These are phyloP conservation scores for Platerodrilus igneus DNA, from an alignment of 2,888 invertebrate species.

Conservation along the genomic window DNA sequence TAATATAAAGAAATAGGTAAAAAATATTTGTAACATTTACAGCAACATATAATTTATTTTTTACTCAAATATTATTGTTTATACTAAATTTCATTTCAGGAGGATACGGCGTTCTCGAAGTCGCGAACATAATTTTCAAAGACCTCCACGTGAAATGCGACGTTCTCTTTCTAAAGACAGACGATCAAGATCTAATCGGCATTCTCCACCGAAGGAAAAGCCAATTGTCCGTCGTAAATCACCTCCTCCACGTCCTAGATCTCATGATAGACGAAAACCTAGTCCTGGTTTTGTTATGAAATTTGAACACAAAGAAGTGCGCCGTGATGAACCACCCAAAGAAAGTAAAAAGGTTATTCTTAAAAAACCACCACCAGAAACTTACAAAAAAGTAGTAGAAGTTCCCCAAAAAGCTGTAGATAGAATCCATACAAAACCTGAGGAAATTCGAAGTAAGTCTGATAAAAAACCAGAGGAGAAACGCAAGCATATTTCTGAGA, in stretches of 20 bases:
- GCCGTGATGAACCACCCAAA: constrained; percentile 36
- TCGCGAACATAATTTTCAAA: constrained; percentile 40
- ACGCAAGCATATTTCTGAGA: constrained; percentile 32
- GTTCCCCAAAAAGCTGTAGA: constrained; percentile 48
- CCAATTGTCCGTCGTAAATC: constrained; percentile 43
- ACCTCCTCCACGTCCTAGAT: constrained; percentile 38
- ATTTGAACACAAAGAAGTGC: constrained; percentile 30
- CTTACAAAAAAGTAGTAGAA: constrained; percentile 31
- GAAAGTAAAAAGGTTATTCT: constrained; percentile 39
- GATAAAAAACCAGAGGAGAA: constrained; percentile 32
- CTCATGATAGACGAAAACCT: constrained; percentile 31
- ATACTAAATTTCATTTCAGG: constrained; percentile 22
- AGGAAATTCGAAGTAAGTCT: constrained; percentile 39
- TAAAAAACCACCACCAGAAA: constrained; percentile 37
- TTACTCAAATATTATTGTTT: no score
- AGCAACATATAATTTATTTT: no score
- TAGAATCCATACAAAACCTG: constrained; percentile 44
- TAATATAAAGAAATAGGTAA: no score
- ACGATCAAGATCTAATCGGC: constrained; percentile 43
- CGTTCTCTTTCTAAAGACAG: constrained; percentile 42
- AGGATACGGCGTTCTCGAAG: constrained; percentile 41
- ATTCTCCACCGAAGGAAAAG: constrained; percentile 36
- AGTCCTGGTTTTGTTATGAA: constrained; percentile 43
- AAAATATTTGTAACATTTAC: no score
- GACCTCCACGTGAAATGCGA: constrained; percentile 39